Evolutionary conservation across 2,888 invertebrate genomes (phyloP), one percentile per base, ranked within the genome.

Genomic region (Mythimna pallens): DNA sequence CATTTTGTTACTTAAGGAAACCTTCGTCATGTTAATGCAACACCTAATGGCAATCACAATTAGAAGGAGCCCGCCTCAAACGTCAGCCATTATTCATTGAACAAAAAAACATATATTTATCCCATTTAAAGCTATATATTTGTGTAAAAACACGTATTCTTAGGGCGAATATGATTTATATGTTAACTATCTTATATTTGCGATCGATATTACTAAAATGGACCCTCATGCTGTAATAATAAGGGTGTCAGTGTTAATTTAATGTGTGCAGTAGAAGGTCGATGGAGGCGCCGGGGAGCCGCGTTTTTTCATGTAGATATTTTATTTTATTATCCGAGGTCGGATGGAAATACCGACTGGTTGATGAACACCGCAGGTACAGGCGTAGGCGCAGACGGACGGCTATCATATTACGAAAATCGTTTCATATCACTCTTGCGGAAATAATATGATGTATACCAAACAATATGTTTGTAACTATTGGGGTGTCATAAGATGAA

Each of bases 161-260:
- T 90, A 88, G 91, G 89, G 92, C 92, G 91, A 92, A 94, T 94
- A 95, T 96, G 95, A 95, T 95, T 95, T 95, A 95, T 95, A 88
- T 87, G 82, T 67, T 65, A 76, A 82, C 88, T 74, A 87, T 80
- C 54, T 71, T 81, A 72, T 63, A 71, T 55, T 68, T 77, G 34
- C 52, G 20, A 1, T 43, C 12, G 30, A 55, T 61, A 30, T 50
- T 63, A 52, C 43, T 34, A 90, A 87, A 89, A 77, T 86, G 59
- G 63, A 81, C 88, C 85, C 82, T 93, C 85, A 55, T 4, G 0
- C 0, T 14, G 10, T 79, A 20, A 71, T 17, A 4, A 84, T 90
- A 91, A 88, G 82, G 80, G 59, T 17, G 65, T 64, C 74, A 50
- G 70, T 25, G 65, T 63, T 58, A 59, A 76, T 73, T 75, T 73